phyloP scores from a whole-genome alignment of 2,113 vertebrate genomes.

The Tachycineta bicolor region DNA sequence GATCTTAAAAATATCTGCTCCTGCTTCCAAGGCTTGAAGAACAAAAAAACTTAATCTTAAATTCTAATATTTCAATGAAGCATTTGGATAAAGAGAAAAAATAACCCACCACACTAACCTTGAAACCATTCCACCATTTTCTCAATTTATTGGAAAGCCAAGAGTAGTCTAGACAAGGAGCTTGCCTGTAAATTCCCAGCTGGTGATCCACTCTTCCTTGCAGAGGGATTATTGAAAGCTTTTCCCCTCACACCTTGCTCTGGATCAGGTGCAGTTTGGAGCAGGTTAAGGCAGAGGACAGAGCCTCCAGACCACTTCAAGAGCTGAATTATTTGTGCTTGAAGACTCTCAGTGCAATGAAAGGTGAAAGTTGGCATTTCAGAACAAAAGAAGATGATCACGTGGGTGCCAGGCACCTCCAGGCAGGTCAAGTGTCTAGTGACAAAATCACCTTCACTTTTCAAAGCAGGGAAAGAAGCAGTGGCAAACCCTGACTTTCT shows the following conservation, averaged over 20 bases:
- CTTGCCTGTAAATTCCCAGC: not conserved
- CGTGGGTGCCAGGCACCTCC: not conserved
- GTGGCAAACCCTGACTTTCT: not conserved
- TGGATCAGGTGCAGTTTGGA: not conserved
- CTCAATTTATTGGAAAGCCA: not conserved
- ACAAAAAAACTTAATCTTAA: not conserved
- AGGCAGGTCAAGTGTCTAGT: not conserved
- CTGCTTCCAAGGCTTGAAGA: not conserved
- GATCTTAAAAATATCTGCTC: not conserved
- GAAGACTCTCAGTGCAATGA: not conserved
- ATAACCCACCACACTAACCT: not conserved
- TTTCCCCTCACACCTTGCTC: not conserved
- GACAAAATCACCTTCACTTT: not conserved
- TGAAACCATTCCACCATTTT: not conserved
- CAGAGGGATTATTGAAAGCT: not conserved
- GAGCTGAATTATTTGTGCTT: not conserved
- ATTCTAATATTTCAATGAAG: not conserved
- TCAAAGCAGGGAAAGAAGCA: not conserved
- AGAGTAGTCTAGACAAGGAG: not conserved
- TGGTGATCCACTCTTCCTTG: not conserved
- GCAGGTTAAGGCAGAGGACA: not conserved
- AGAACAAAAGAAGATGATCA: not conserved
- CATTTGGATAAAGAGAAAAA: not conserved
- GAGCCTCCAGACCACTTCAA: not conserved
- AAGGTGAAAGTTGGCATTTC: not conserved